Conservation (phyloP, 2,797 vertebrate genomes). For the Lateolabrax maculatus region DNA sequence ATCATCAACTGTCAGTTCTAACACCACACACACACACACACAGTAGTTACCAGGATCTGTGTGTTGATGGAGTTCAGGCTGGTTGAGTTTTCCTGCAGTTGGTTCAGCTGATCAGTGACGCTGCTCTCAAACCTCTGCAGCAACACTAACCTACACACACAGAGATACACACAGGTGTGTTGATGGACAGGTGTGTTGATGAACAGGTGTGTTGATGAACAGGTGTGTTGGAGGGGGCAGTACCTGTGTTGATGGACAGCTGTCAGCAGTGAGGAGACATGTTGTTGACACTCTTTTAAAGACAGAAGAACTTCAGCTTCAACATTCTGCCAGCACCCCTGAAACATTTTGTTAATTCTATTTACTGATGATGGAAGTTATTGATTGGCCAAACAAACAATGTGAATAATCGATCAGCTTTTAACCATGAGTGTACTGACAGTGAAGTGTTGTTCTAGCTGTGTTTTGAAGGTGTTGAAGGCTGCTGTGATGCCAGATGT, state of each 20-base stretch:
- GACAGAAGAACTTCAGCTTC: constrained; percentile 73
- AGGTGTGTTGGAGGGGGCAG: no score
- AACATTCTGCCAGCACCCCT: constrained; percentile 79
- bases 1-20: no score
- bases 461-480: constrained; percentile 85
- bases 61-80: constrained; percentile 84
- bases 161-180: constrained; percentile 16
- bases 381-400: not conserved
- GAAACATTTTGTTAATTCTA: not conserved
- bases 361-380: not conserved
- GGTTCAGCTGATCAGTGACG: constrained; percentile 83
- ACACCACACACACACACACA: no score
- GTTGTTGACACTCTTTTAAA: constrained; percentile 81
- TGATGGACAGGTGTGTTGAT: no score
- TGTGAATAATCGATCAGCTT: no score
- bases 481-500: constrained; percentile 54
- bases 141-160: constrained; percentile 73
- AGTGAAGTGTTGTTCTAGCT: constrained; percentile 84
- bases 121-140: constrained; percentile 84
- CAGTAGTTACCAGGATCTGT: constrained; percentile 66
- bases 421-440: constrained; percentile 80
- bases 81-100: constrained; percentile 82
- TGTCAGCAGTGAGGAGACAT: constrained; percentile 81
- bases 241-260: constrained; percentile 88
- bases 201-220: not conserved